Evolutionary conservation across 2,888 invertebrate species (phyloP).

Genomic region (Drepanosiphum platanoidis): DNA sequence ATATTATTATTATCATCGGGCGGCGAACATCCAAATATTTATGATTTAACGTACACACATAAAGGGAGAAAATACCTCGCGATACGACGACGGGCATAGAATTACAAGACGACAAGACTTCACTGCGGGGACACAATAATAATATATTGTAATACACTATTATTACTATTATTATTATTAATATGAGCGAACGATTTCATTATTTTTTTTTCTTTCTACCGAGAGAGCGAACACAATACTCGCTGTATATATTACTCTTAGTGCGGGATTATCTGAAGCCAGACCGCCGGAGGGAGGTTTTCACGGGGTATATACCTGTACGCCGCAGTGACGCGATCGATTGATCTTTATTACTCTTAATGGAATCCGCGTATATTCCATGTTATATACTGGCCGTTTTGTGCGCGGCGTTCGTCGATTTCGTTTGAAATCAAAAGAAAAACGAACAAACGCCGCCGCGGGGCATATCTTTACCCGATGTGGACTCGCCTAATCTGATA

Average conservation of each 20-base stretch:
- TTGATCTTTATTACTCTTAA: not conserved
- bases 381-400: too few species aligned
- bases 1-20: not conserved
- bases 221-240: not conserved
- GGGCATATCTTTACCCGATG: not conserved
- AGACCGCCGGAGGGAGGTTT: not conserved
- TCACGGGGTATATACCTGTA: too few species aligned
- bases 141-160: not conserved
- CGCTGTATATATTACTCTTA: not conserved
- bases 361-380: not conserved
- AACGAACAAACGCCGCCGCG: too few species aligned
- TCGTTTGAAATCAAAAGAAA: not conserved
- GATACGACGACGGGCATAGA: slow-evolving; percentile 4
- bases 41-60: slow-evolving; percentile 6
- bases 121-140: not conserved
- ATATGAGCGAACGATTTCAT: not conserved
- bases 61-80: slow-evolving; percentile 1
- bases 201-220: not conserved
- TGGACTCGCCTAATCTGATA: too few species aligned
- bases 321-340: too few species aligned
- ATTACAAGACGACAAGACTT: slow-evolving; percentile 9
- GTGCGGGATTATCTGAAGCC: not conserved
- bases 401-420: too few species aligned
- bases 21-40: slow-evolving; percentile 39
- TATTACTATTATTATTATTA: not conserved